Base-by-base conservation (phyloP, 2,113 vertebrate species). In the Zosterops pallidus region DNA sequence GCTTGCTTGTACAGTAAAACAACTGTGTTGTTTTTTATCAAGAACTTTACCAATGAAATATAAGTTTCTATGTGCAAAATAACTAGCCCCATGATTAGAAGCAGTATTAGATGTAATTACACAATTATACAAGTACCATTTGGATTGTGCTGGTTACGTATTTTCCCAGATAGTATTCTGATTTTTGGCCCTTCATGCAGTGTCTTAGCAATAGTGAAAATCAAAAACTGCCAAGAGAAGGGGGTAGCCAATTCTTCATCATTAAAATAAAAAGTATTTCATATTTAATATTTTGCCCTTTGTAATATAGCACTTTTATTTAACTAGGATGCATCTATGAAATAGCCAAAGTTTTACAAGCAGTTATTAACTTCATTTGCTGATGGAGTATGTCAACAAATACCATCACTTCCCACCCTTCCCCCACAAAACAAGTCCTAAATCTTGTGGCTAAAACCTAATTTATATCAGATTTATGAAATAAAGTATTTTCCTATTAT, bases 391-490 rank as follows among this genome's bases (percentile, higher is more conserved):
- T 92, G 95, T 97, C 97, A 97, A 85, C 94, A 86, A 86, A 83
- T 90, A 81, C 94, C 92, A 95, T 81, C 92, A 86, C 77, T 95
- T 96, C 94, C 71, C 89, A 92, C 91, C 95, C 84, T 90, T 90
- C 94, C 85, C 95, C 96, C 95, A 91, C 89, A 80, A 93, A 97
- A 87, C 82, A 96, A 96, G 86, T 77, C 95, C 95, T 97, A 96
- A 93, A 96, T 97, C 95, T 97, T 97, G 86, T 97, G 97, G 96
- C 95, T 97, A 92, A 98, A 98, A 83, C 97, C 92, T 97, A 98
- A 97, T 98, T 98, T 98, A 97, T 98, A 98, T 98, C 96, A 98
- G 98, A 98, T 97, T 98, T 98, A 97, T 98, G 96, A 98, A 96
- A 98, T 95, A 97, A 98, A 98, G 79, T 98, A 98, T 98, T 98